Evolutionary conservation across 2,113 vertebrate genomes (phyloP).

Genomic region (Osmerus eperlanus): DNA sequence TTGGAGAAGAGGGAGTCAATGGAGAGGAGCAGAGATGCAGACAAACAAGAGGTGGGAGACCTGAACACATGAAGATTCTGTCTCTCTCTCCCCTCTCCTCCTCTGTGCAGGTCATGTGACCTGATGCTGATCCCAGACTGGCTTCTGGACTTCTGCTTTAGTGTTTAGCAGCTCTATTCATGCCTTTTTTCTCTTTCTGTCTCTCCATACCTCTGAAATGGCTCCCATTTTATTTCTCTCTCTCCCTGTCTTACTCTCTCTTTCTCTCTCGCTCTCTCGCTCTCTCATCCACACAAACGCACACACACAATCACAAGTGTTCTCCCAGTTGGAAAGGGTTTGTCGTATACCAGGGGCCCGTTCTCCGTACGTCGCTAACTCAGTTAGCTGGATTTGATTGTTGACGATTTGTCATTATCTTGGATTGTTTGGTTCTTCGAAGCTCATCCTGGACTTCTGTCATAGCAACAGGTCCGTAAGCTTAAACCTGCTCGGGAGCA

Average conservation of each 20-base stretch:
- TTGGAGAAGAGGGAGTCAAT: conserved; percentile 5
- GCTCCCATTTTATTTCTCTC: no score
- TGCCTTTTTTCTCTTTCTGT: no score
- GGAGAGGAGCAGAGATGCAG: conserved; percentile 24
- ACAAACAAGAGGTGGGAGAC: conserved; percentile 47
- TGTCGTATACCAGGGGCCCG: neutral
- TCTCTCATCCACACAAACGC: neutral
- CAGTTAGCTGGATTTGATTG: no score
- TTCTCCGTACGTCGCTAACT: no score
- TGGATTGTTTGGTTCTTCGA: no score
- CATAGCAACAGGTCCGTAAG: no score
- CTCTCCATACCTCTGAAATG: neutral
- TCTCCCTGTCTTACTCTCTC: no score
- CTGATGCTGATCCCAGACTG: neutral
- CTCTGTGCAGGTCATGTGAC: neutral
- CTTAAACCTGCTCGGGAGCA: no score
- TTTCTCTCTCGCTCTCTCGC: no score
- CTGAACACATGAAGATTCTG: neutral
- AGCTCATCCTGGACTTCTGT: no score
- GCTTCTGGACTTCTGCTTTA: neutral
- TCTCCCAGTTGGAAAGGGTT: neutral
- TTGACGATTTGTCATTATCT: no score
- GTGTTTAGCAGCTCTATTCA: neutral
- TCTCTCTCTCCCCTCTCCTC: neutral
- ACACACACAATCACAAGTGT: neutral